A percentile compares a stretch with the other conserved stretches of the same genome.
phyloP scores from a whole-genome alignment of 2,797 vertebrate genomes.

The Enteromius afrohamiltoni region DNA sequence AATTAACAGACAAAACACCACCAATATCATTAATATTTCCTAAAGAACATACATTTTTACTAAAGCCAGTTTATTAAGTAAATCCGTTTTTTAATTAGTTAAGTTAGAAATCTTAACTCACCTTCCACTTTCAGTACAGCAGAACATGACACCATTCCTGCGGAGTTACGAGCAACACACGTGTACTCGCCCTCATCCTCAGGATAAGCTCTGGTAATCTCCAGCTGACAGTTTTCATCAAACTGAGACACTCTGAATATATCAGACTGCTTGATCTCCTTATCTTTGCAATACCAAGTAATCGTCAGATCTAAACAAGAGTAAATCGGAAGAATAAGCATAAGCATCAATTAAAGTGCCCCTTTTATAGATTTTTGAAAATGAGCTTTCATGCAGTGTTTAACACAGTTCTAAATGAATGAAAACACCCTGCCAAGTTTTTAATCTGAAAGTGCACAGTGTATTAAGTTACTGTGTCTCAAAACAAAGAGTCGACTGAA shows the following conservation, averaged over 20 bases:
- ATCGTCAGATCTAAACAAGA: conserved; percentile 86
- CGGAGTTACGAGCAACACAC: conserved; percentile 87
- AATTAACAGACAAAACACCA: conserved; percentile 11
- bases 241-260: conserved; percentile 97
- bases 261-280: conserved; percentile 93
- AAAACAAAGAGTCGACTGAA: too few relatives aligned
- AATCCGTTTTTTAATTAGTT: background rate
- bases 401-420: too few relatives aligned
- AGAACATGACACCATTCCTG: conserved; percentile 89
- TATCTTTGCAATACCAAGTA: conserved; percentile 91
- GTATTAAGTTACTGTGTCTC: too few relatives aligned
- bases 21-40: background rate
- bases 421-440: too few relatives aligned
- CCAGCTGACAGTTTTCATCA: conserved; percentile 93
- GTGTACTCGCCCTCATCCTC: conserved; percentile 93
- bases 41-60: background rate
- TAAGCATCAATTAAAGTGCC: background rate
- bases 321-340: conserved; percentile 16
- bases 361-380: too few relatives aligned
- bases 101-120: conserved; percentile 68
- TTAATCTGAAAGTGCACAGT: too few relatives aligned
- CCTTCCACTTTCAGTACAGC: conserved; percentile 88
- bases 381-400: too few relatives aligned
- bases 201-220: conserved; percentile 90
- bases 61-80: background rate